Evolutionary conservation across 2,797 vertebrate species (phyloP), one percentile per base, ranked within the genome.

Genomic region (Anolis apletophallus): DNA sequence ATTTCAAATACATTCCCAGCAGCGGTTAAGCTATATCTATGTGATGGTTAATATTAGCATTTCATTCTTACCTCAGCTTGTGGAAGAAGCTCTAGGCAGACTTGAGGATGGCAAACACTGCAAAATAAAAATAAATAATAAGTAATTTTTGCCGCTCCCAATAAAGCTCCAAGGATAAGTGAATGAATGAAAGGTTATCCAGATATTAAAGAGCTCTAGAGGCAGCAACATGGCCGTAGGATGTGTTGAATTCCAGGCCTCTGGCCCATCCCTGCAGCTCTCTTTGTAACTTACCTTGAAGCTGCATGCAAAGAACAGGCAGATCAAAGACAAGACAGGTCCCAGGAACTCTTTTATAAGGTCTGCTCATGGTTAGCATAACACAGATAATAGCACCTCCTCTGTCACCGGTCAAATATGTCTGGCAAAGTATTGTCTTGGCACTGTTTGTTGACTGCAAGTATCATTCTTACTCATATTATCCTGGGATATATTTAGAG

Each of bases 401-500:
- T 92, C 96, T 96, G 93, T 94, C 94, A 95, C 95, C 92, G 92
- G 95, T 85, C 94, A 94, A 96, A 91, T 92, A 95, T 95, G 94
- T 94, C 95, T 96, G 96, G 96, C 95, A 95, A 96, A 96, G 94
- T 94, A 93, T 94, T 94, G 96, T 96, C 77, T 95, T 96, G 96
- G 95, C 96, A 96, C 92, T 94, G 94, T 73, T 73, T 11, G 71
- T 93, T 90, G 85, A 92, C 90, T 95, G 94, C 93, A 89, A 93
- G 83, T 90, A 95, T 96, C 94, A 96, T 96, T 96, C 93, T 94
- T 91, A 89, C 89, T 96, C 90, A 93, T 96, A 95, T 94, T 95
- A 96, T 95, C 94, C 92, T 93, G 94, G 93, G 96, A 95, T 97
- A 97, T 97, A 94, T 96, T 96, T 97, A 97, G 97, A 96, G 95